These are phyloP conservation scores for Chaitophorus viminalis DNA, from an alignment of 2,888 invertebrate species.

Conservation along the genomic window DNA sequence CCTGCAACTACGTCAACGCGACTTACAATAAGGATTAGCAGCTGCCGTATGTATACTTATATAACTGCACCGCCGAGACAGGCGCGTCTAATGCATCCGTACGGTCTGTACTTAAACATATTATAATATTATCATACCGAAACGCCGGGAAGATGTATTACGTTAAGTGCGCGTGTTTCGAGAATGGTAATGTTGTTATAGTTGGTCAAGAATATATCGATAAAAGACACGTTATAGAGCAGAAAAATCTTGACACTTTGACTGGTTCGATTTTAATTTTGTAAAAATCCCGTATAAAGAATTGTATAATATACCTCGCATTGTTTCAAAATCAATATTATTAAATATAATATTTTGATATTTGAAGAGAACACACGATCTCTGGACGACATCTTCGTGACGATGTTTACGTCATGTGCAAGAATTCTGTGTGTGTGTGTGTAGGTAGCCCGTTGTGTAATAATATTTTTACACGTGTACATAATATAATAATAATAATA, in stretches of 20 bases:
- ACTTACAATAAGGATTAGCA: background rate
- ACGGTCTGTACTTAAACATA: background rate
- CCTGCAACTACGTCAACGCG: background rate
- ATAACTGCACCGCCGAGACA: background rate
- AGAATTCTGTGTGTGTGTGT: no score
- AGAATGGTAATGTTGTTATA: no score
- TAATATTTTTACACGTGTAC: no score
- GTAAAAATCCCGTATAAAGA: no score
- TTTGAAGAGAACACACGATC: background rate
- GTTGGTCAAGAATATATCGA: no score
- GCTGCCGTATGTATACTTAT: background rate
- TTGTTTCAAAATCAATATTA: no score
- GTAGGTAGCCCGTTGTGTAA: no score
- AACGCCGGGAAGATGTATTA: background rate
- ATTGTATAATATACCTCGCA: no score
- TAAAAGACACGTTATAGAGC: no score
- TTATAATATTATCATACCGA: background rate
- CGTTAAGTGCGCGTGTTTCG: background rate
- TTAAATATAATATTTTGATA: background rate
- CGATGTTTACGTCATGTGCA: background rate
- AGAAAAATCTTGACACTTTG: no score
- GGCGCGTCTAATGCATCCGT: background rate
- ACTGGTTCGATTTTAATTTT: no score
- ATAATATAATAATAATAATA: background rate
- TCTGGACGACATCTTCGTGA: background rate